Evolutionary conservation across 2,797 vertebrate genomes (phyloP), one percentile per base, ranked within the genome.

Genomic region (Setipinna tenuifilis): DNA sequence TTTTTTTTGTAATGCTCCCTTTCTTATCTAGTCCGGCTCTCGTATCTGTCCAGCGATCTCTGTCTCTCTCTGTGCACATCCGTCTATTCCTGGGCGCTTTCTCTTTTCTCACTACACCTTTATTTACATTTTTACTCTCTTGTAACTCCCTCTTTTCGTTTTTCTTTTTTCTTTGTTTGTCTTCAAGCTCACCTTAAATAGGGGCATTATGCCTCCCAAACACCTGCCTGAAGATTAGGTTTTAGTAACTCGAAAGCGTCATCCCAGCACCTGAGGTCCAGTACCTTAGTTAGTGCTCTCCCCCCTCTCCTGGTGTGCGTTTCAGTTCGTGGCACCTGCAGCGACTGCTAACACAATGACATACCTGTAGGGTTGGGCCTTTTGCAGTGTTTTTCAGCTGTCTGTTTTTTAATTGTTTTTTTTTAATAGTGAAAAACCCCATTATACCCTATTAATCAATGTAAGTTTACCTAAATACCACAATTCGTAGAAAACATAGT

Each of bases 1-100:
- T 57, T 28, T 31, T 28, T 50, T 50, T 35, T 35, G 80, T 28
- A 82, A 58, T 82, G 81, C 7, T 82, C 48, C 28, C 12, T 21
- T n/a, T 82, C 78, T 81, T 44, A 81, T 81, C 78, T 81, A 54
- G 62, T 71, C 65, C 65, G 25, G 3, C 16, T 25, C 65, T 71
- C 65, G 28, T 71, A 71, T 71, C 25, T 71, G 65, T 31, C 12
- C 65, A 31, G 65, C 28, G 65, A 71, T 71, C 65, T 71, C 65
- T 28, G 25, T 71, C 65, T 71, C 31, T 71, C 28, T 16, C 65
- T 71, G 25, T 31, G 11, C 65, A 31, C 25, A 14, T 31, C 25
- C 9, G 11, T 71, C 65, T 71, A 41, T 41, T 41, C 35, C 5
- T 41, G 35, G 35, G 1, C 11, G 2, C 62, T 28, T 23, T 25